phyloP scores from a whole-genome alignment of 2,888 invertebrate species.

The Rhaphigaster nebulosa region DNA sequence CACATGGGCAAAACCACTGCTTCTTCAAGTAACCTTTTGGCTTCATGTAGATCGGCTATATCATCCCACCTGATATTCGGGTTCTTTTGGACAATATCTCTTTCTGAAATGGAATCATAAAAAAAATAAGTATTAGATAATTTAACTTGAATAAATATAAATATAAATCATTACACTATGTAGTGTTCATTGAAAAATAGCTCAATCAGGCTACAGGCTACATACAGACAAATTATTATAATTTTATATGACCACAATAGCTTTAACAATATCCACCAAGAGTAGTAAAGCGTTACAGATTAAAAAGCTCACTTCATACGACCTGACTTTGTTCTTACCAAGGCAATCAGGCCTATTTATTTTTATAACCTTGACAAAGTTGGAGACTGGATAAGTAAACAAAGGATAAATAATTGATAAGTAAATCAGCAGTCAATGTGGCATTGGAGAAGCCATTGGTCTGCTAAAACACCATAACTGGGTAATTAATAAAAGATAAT shows the following conservation, averaged over 20 bases:
- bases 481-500: too few relatives aligned
- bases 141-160: not conserved
- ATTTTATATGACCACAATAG: not conserved
- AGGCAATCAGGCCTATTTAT: too few relatives aligned
- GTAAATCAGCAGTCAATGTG: too few relatives aligned
- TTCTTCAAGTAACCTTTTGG: slow-evolving; percentile 92
- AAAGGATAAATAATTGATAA: too few relatives aligned
- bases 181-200: not conserved
- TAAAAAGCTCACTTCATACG: too few relatives aligned
- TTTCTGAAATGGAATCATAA: slow-evolving; percentile 71
- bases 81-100: slow-evolving; percentile 97
- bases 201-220: not conserved
- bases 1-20: slow-evolving; percentile 97
- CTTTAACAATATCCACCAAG: not conserved
- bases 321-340: too few relatives aligned
- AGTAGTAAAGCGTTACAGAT: too few relatives aligned
- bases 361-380: too few relatives aligned
- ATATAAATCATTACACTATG: not conserved
- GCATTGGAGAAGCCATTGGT: too few relatives aligned
- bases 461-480: too few relatives aligned
- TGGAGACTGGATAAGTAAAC: too few relatives aligned
- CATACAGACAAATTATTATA: not conserved
- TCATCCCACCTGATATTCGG: slow-evolving; percentile 97
- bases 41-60: slow-evolving; percentile 90
- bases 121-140: not conserved